These are phyloP conservation scores for Atractosteus spatula DNA, from an alignment of 2,113 vertebrate genomes.

Conservation along the genomic window DNA sequence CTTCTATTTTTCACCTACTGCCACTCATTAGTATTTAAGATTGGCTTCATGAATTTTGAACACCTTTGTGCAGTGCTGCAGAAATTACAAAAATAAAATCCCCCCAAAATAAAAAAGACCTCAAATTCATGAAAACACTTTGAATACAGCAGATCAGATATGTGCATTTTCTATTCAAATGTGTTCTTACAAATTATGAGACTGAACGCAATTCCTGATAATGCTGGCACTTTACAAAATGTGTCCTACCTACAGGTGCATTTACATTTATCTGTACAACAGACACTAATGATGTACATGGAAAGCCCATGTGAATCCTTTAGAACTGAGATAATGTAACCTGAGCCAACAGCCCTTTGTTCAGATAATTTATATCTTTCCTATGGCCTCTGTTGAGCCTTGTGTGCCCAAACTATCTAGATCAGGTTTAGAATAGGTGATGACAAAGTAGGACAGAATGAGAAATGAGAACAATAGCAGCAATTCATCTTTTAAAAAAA, in stretches of 20 bases:
- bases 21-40: too few relatives aligned
- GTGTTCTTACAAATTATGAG: too few relatives aligned
- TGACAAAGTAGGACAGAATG: neutral
- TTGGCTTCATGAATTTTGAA: too few relatives aligned
- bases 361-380: neutral
- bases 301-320: neutral
- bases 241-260: neutral
- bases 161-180: too few relatives aligned
- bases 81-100: too few relatives aligned
- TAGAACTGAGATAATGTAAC: neutral
- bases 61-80: too few relatives aligned
- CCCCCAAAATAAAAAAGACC: too few relatives aligned
- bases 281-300: neutral
- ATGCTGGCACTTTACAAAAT: neutral
- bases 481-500: neutral
- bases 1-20: too few relatives aligned
- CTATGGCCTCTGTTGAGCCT: neutral
- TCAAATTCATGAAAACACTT: too few relatives aligned
- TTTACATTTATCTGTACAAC: conserved; percentile 13
- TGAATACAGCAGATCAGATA: too few relatives aligned
- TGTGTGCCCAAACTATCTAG: neutral
- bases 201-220: neutral
- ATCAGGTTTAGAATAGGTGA: neutral
- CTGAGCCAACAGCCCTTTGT: neutral
- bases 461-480: neutral